Evolutionary conservation across 2,888 invertebrate species (phyloP), one percentile per base, ranked within the genome.

Genomic region (Philereme transversata): DNA sequence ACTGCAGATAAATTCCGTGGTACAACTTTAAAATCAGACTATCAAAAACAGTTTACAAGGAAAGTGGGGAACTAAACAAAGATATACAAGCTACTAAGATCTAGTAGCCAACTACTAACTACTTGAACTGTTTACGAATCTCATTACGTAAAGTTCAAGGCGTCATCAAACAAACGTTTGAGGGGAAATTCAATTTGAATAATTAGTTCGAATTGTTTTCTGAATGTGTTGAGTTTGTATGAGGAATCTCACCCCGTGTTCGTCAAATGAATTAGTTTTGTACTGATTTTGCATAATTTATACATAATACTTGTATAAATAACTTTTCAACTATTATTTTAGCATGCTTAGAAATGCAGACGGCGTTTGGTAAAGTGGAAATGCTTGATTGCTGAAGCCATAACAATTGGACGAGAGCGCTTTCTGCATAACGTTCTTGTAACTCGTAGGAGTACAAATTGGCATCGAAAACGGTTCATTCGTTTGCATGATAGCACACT

Each of bases 151-250:
- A 61, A 54, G 55, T 61, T 56, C 51, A 56, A 49, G 50, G 50
- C 50, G 59, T 57, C 22, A 62, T 65, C 57, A 65, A 68, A 57
- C 60, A 64, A 63, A 66, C 63, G 54, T 60, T 61, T 60, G 53
- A 44, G 50, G 38, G 53, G 43, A 62, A 60, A 55, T 60, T 61
- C 54, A 59, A 65, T 65, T 61, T 65, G 61, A 63, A 68, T 65
- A 63, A 61, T 65, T 61, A 63, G 62, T 43, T 54, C 22, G 5
- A 61, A 60, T 60, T 44, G 57, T 50, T 62, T 62, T 36, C 46
- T 38, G 56, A 35, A 43, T 53, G 56, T 56, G 55, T 52, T 46
- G 47, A 51, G 55, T 36, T 58, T 52, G 44, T 34, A 51, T 35
- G 40, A n/a, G 35, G 41, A 54, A 33, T 11, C 38, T n/a, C 40